Conservation (phyloP, 1,140 invertebrate species). For the Drosophila malerkotliana region DNA sequence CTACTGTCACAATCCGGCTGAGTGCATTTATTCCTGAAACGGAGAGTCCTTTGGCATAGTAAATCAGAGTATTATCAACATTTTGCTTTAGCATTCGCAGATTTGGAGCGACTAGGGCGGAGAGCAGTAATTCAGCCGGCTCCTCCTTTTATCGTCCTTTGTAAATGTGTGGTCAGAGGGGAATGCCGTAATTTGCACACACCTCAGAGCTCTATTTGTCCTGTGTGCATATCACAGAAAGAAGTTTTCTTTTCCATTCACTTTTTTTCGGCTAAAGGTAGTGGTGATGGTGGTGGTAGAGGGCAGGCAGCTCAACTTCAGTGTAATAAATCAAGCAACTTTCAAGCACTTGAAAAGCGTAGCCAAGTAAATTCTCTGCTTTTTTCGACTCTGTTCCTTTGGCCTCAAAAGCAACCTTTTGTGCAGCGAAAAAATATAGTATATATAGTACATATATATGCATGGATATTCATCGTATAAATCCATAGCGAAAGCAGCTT, state of each 20-base stretch:
- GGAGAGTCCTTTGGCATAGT: constrained; percentile 52
- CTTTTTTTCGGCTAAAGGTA: not conserved
- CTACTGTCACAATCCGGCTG: constrained; percentile 17
- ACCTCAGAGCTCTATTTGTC: constrained; percentile 66
- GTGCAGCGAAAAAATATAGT: constrained; percentile 55
- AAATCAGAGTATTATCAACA: constrained; percentile 75
- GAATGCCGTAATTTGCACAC: constrained; percentile 76
- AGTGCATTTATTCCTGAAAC: constrained; percentile 22
- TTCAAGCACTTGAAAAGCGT: constrained; percentile 75
- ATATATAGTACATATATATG: constrained; percentile 26
- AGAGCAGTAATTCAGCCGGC: constrained; percentile 57
- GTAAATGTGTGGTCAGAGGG: constrained; percentile 61
- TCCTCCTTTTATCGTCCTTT: constrained; percentile 23
- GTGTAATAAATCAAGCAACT: constrained; percentile 80
- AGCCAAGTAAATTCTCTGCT: constrained; percentile 61
- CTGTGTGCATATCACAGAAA: constrained; percentile 49
- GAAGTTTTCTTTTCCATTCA: constrained; percentile 5
- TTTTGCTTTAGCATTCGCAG: constrained; percentile 64
- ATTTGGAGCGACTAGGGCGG: constrained; percentile 50
- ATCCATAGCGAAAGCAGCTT: constrained; percentile 71
- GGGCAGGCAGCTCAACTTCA: constrained; percentile 14
- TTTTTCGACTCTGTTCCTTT: constrained; percentile 24
- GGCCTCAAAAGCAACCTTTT: constrained; percentile 69
- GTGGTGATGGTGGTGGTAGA: not conserved
- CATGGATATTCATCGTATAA: constrained; percentile 52